Evolutionary conservation across 2,113 vertebrate genomes (phyloP).

Genomic region (Plecturocebus donacophilus): DNA sequence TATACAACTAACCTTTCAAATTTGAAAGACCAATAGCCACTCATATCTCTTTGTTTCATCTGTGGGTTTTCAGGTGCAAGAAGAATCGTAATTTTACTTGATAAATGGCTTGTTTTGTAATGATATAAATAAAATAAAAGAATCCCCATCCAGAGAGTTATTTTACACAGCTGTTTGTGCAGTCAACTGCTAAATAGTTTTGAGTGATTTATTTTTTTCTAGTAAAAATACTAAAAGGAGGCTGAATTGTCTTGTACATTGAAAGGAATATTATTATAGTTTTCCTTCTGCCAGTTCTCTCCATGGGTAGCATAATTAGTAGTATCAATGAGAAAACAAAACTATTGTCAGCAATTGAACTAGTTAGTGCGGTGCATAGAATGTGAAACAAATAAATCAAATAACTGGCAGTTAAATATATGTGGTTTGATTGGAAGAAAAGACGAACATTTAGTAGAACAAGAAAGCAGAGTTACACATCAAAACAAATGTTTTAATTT

Average conservation of each 20-base stretch:
- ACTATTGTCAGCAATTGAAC: background rate
- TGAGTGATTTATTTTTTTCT: background rate
- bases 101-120: background rate
- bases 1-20: background rate
- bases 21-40: background rate
- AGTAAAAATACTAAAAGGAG: background rate
- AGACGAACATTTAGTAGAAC: background rate
- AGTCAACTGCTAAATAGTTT: background rate
- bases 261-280: background rate
- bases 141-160: background rate
- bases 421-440: background rate
- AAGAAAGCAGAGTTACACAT: background rate
- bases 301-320: background rate
- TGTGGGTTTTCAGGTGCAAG: background rate
- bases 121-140: slow-evolving; percentile 32
- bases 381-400: background rate
- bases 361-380: background rate
- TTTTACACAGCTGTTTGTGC: background rate
- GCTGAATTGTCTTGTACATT: background rate
- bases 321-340: background rate
- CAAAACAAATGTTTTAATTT: background rate
- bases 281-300: background rate
- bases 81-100: background rate
- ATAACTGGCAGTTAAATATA: background rate
- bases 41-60: background rate